Conservation (phyloP, 1,140 invertebrate species). For the Rhopalosiphum maidis region DNA sequence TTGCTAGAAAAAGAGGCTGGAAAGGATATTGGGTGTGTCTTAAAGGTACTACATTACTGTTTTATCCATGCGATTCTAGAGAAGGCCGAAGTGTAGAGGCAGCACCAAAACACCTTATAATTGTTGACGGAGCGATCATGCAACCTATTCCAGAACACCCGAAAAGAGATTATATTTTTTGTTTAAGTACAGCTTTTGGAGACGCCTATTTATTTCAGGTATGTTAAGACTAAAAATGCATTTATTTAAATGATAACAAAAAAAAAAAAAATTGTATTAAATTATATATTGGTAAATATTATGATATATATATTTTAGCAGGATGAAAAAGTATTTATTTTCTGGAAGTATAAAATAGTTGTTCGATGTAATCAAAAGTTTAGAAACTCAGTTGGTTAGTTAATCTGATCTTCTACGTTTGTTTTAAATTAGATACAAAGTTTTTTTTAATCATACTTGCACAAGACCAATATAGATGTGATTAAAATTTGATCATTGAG, state of each 20-base stretch:
- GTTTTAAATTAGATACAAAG: conserved; percentile 40
- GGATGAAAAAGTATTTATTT: conserved; percentile 45
- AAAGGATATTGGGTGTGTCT: conserved; percentile 98
- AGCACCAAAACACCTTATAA: conserved; percentile 93
- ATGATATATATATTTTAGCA: conserved; percentile 37
- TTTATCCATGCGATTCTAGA: conserved; percentile 94
- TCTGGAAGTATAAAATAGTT: conserved; percentile 47
- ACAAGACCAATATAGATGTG: conserved; percentile 9
- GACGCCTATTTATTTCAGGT: conserved; percentile 98
- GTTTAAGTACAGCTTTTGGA: conserved; percentile 95
- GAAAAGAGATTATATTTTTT: conserved; percentile 97
- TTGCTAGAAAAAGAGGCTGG: conserved; percentile 94
- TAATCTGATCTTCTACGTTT: conserved; percentile 41
- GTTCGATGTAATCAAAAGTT: conserved; percentile 40
- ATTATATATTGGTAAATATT: conserved; percentile 32
- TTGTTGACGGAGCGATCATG: conserved; percentile 97
- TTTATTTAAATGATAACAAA: neutral
- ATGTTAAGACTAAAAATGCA: conserved; percentile 53
- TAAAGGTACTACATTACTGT: conserved; percentile 94
- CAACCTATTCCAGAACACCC: conserved; percentile 98
- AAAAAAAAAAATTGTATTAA: neutral
- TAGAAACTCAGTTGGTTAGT: conserved; percentile 38
- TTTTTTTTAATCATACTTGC: conserved; percentile 44
- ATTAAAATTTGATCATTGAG: conserved; percentile 25
- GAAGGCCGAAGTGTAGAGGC: conserved; percentile 89